Evolutionary conservation across 1,140 invertebrate genomes (phyloP).

Genomic region (Tetragnatha versicolor): DNA sequence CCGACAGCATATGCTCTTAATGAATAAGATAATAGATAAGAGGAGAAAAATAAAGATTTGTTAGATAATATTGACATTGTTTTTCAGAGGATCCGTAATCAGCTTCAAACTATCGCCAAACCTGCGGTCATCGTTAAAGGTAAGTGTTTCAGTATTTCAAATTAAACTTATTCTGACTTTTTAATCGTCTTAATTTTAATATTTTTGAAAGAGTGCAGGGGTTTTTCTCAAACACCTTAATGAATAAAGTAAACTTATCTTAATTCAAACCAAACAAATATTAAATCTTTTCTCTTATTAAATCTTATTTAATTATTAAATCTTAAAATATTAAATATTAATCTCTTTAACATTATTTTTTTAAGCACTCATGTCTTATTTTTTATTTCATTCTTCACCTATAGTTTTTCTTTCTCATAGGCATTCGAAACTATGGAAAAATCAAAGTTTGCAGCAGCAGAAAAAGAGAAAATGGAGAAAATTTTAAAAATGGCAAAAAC

Average conservation of each 20-base stretch:
- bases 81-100: conserved; percentile 32
- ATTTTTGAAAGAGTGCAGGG: too few relatives aligned
- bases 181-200: background rate
- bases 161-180: background rate
- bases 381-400: background rate
- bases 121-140: conserved; percentile 33
- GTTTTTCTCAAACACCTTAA: too few relatives aligned
- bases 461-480: conserved; percentile 51
- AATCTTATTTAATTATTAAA: background rate
- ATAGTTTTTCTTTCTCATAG: background rate
- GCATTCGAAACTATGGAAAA: conserved; percentile 4
- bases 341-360: background rate
- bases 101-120: conserved; percentile 47
- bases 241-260: background rate
- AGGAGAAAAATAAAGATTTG: too few relatives aligned
- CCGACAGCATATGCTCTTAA: too few relatives aligned
- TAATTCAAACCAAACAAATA: background rate
- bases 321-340: background rate
- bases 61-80: background rate
- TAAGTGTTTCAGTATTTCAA: background rate
- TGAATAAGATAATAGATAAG: too few relatives aligned
- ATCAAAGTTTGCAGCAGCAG: conserved; percentile 24
- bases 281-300: background rate
- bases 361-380: background rate
- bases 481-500: conserved; percentile 37